Conservation (phyloP, 2,888 invertebrate genomes). For the Nymphalis urticae region DNA sequence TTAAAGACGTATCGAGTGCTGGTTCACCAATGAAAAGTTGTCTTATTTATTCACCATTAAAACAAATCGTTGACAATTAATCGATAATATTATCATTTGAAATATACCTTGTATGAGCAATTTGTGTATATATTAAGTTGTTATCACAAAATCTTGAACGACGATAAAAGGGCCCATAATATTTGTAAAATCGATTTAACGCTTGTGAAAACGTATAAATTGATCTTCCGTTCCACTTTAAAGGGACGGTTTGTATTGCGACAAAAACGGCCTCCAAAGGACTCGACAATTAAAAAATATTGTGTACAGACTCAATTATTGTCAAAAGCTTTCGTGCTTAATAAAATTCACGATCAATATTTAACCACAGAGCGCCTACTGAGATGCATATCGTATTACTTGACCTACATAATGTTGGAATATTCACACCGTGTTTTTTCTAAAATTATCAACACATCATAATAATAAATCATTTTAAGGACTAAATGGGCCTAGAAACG, state of each 20-base stretch:
- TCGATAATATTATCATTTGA: neutral
- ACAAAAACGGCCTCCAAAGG: slow-evolving; percentile 20
- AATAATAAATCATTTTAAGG: slow-evolving; percentile 3
- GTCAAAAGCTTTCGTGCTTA: slow-evolving; percentile 49
- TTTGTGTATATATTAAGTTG: neutral
- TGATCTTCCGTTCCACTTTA: slow-evolving; percentile 27
- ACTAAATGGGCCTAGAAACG: neutral
- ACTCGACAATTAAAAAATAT: slow-evolving; percentile 51
- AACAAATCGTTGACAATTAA: neutral
- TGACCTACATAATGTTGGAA: slow-evolving; percentile 42
- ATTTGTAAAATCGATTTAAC: slow-evolving; percentile 18
- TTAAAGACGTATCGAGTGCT: neutral
- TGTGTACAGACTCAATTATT: slow-evolving; percentile 58
- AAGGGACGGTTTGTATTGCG: slow-evolving; percentile 28
- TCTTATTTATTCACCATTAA: neutral
- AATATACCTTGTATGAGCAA: neutral
- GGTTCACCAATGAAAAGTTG: slow-evolving; percentile 4
- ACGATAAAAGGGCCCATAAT: neutral
- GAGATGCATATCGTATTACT: slow-evolving; percentile 48
- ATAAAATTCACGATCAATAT: slow-evolving; percentile 45
- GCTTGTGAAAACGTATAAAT: slow-evolving; percentile 24
- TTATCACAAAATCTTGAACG: neutral
- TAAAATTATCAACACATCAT: slow-evolving; percentile 12
- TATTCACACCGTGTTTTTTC: slow-evolving; percentile 7
- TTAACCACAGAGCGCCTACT: slow-evolving; percentile 53